phyloP scores from a whole-genome alignment of 2,888 invertebrate genomes.

The Melipona beecheii region DNA sequence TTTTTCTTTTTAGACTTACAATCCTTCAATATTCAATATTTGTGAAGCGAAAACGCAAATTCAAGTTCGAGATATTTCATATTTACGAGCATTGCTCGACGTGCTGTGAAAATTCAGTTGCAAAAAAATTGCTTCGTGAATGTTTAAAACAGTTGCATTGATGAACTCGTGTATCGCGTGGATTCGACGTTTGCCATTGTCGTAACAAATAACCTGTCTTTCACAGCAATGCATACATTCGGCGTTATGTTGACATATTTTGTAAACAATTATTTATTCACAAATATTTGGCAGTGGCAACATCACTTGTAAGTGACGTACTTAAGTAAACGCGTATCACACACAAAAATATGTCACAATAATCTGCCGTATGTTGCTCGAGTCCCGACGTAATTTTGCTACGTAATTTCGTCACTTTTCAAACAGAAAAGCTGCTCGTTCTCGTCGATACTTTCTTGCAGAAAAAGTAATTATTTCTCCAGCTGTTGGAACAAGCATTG shows the following conservation, averaged over 20 bases:
- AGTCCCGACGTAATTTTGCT: not conserved
- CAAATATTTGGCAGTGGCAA: slow-evolving; percentile 37
- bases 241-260: slow-evolving; percentile 8
- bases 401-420: not conserved
- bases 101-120: too few species aligned
- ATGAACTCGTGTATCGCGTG: not conserved
- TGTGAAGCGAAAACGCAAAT: not conserved
- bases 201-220: not conserved
- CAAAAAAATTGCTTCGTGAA: too few species aligned
- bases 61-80: not conserved
- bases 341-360: slow-evolving; percentile 24
- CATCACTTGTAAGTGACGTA: slow-evolving; percentile 5
- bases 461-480: too few species aligned
- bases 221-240: not conserved
- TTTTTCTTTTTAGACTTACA: too few species aligned
- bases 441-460: not conserved
- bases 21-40: not conserved
- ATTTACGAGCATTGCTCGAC: too few species aligned
- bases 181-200: slow-evolving; percentile 2
- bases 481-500: not conserved
- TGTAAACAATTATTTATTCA: slow-evolving; percentile 41
- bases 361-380: not conserved
- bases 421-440: not conserved
- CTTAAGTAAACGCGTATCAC: slow-evolving; percentile 38
- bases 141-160: not conserved